phyloP scores from a whole-genome alignment of 2,113 vertebrate species.

The Pleuronectes platessa region DNA sequence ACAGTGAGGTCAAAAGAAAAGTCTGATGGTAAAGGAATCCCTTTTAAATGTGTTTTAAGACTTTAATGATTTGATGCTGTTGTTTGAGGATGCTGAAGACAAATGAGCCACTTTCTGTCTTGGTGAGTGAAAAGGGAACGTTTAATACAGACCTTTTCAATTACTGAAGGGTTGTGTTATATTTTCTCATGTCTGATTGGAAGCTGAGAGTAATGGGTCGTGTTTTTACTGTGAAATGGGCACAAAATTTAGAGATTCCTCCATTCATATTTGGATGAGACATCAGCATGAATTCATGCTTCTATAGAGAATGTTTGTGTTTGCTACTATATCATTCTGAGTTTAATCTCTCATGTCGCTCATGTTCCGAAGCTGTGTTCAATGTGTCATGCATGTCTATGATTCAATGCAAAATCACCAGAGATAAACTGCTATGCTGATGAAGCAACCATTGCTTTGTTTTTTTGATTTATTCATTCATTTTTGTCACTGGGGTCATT shows the following conservation, averaged over 20 bases:
- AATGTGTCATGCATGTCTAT: conserved; percentile 55
- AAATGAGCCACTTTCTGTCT: conserved; percentile 56
- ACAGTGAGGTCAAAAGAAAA: conserved; percentile 9
- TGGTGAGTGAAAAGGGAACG: conserved; percentile 36
- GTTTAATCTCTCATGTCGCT: conserved; percentile 15
- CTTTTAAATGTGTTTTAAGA: background rate
- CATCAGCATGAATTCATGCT: conserved; percentile 31
- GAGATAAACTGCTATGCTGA: conserved; percentile 57
- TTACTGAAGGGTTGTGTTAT: background rate
- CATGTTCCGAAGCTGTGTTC: conserved; percentile 40
- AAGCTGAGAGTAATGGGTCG: conserved; percentile 6
- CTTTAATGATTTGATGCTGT: conserved; percentile 1
- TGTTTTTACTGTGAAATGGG: conserved; percentile 61
- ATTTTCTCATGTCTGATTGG: conserved; percentile 19
- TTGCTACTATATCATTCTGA: conserved; percentile 32
- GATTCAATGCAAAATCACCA: conserved; percentile 37
- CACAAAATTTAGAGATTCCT: background rate
- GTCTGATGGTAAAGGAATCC: conserved; percentile 14
- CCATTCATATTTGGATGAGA: conserved; percentile 2
- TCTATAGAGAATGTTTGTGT: conserved; percentile 25
- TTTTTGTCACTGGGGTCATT: background rate
- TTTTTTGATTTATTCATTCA: conserved; percentile 2
- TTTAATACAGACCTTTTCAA: conserved; percentile 40
- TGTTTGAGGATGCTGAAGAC: conserved; percentile 1
- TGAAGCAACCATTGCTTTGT: conserved; percentile 36